Percentiles rank a stretch among this genome's conserved stretches.
Evolutionary conservation across 92 coral and sea anemone genomes (phyloP).

Genomic region (Hydrozoanthus gracilis): DNA sequence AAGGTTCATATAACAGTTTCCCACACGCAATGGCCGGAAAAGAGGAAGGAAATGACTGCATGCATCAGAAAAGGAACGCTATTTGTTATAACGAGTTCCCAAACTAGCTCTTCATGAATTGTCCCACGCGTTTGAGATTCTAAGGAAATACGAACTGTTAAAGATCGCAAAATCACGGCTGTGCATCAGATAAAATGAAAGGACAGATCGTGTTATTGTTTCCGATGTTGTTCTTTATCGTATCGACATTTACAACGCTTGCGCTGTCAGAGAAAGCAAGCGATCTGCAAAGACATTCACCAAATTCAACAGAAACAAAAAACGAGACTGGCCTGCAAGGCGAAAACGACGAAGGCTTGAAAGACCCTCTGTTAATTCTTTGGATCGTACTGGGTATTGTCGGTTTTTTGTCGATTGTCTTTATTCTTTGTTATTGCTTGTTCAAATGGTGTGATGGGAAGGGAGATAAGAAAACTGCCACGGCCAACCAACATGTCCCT

Average conservation of each 20-base stretch:
- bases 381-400: slow-evolving; percentile 20
- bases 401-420: background rate
- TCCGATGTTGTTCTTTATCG: background rate
- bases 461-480: background rate
- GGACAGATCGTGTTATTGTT: background rate
- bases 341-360: background rate
- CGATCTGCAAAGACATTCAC: background rate
- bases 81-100: background rate
- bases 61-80: background rate
- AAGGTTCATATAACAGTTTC: slow-evolving; percentile 21
- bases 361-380: slow-evolving; percentile 25
- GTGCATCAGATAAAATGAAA: slow-evolving; percentile 5
- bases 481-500: background rate
- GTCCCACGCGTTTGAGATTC: background rate
- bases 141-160: background rate
- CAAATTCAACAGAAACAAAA: background rate
- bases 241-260: background rate
- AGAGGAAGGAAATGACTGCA: slow-evolving; percentile 5
- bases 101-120: background rate
- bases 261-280: background rate
- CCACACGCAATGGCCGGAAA: slow-evolving; percentile 10
- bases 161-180: background rate
- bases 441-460: slow-evolving; percentile 31
- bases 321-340: background rate
- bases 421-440: slow-evolving; percentile 29